phyloP scores from a whole-genome alignment of 2,113 vertebrate genomes.

The Triplophysa dalaica region DNA sequence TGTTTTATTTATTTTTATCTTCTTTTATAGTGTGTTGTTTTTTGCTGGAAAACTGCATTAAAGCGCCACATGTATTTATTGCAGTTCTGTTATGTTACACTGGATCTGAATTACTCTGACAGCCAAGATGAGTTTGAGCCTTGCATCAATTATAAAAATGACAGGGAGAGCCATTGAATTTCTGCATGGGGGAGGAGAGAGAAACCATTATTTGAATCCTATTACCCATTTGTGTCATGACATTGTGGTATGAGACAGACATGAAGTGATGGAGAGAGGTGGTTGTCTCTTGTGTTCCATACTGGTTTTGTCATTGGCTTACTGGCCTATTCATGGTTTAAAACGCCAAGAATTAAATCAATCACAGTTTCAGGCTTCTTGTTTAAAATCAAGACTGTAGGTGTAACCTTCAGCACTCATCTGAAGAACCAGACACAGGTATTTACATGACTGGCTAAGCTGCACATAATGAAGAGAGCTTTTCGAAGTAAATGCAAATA shows the following conservation, averaged over 20 bases:
- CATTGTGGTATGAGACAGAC: conserved; percentile 79
- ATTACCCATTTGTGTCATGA: conserved; percentile 83
- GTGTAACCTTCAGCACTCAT: conserved; percentile 13
- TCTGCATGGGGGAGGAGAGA: conserved; percentile 60
- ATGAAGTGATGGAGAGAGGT: conserved; percentile 70
- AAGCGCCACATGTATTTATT: conserved; percentile 62
- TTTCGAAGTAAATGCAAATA: conserved; percentile 21
- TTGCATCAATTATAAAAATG: conserved; percentile 89
- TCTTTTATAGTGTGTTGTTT: neutral
- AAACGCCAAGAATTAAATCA: conserved; percentile 72
- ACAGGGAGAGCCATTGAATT: conserved; percentile 85
- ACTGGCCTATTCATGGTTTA: conserved; percentile 71
- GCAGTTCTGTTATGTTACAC: conserved; percentile 83
- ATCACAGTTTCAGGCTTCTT: conserved; percentile 47
- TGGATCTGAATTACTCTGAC: conserved; percentile 91
- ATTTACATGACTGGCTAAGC: conserved; percentile 10
- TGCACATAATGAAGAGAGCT: conserved; percentile 4
- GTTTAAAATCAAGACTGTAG: conserved; percentile 30
- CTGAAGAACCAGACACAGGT: conserved; percentile 30
- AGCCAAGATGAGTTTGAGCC: conserved; percentile 91
- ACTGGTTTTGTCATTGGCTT: conserved; percentile 75
- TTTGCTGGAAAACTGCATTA: neutral
- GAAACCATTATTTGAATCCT: conserved; percentile 80
- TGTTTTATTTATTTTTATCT: neutral
- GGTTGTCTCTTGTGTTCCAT: conserved; percentile 62